Base-by-base conservation (phyloP, 1,140 invertebrate genomes). In the Drosophila nigrodunni region DNA sequence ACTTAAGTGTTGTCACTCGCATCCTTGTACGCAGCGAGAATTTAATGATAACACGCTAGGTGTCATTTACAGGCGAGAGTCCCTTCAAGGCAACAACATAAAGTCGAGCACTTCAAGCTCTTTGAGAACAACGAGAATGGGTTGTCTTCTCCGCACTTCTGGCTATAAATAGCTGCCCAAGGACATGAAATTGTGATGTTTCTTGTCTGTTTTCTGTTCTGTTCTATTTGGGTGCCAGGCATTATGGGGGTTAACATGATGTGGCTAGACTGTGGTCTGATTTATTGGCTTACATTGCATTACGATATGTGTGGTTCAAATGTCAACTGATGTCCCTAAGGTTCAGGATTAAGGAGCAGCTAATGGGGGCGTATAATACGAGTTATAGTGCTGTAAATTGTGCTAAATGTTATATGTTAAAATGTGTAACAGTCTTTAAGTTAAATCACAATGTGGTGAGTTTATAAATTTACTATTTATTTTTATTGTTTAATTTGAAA, bases 1-100 rank as follows among this genome's bases (percentile, higher is more conserved):
- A 88, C 83, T 88, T 87, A 88, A 83, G 80, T 75, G 80, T 74
- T 88, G 82, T 88, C 82, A 79, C 64, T 69, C 74, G 71, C 59
- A 75, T 78, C 67, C 39, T 54, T 67, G 66, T 54, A 54, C 41
- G 35, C 7, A 64, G 47, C 65, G 49, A 83, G 77, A 78, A 78
- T 67, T 80, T 80, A 83, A 88, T 80, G 83, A 82, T 80, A 83
- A 75, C 85, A 83, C 73, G 80, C 70, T 68, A 77, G 73, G 80
- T 88, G 83, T 89, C 83, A 88, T 89, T 68, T 68, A 67, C 83
- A 88, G 83, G 39, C 71, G 46, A 58, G 60, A 69, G 11, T 60
- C 37, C 18, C 34, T 5, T 5, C 30, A 5, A 15, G 18, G 6
- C 15, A 21, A 15, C n/a, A 34, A 8, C 37, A 44, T 30, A 15